Evolutionary conservation across 23 tunicate genomes (phyloP).

Genomic region (Ciona savignyi): DNA sequence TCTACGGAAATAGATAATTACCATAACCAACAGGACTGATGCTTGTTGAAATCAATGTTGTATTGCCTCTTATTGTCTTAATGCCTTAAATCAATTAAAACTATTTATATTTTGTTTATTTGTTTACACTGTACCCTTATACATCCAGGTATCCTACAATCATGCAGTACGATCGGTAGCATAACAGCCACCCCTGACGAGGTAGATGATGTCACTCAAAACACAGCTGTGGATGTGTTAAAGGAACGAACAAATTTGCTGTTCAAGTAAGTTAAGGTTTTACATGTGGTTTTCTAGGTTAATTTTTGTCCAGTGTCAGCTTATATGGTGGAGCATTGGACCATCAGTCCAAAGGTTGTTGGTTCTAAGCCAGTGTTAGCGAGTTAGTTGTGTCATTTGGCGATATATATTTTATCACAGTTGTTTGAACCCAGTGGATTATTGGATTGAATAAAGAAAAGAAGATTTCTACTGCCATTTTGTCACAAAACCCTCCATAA

Average conservation of each 20-base stretch:
- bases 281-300: not conserved
- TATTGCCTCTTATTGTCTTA: too few species aligned
- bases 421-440: too few species aligned
- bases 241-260: constrained; percentile 25
- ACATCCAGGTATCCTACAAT: constrained; percentile 55
- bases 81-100: not conserved
- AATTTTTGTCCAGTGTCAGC: not conserved
- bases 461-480: too few species aligned
- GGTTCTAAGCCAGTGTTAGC: too few species aligned
- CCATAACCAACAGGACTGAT: not conserved
- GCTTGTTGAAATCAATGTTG: too few species aligned
- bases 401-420: too few species aligned
- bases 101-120: constrained; percentile 1
- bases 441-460: too few species aligned
- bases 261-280: constrained; percentile 18
- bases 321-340: too few species aligned
- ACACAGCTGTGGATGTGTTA: constrained; percentile 43
- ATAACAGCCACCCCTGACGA: constrained; percentile 48
- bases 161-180: constrained; percentile 59
- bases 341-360: too few species aligned
- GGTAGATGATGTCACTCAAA: constrained; percentile 46
- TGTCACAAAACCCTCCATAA: too few species aligned
- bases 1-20: too few species aligned
- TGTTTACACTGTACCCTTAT: not conserved
- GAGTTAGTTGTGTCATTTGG: too few species aligned